These are phyloP conservation scores for Macrocentrus cingulum DNA, from an alignment of 1,140 invertebrate genomes.

Conservation along the genomic window DNA sequence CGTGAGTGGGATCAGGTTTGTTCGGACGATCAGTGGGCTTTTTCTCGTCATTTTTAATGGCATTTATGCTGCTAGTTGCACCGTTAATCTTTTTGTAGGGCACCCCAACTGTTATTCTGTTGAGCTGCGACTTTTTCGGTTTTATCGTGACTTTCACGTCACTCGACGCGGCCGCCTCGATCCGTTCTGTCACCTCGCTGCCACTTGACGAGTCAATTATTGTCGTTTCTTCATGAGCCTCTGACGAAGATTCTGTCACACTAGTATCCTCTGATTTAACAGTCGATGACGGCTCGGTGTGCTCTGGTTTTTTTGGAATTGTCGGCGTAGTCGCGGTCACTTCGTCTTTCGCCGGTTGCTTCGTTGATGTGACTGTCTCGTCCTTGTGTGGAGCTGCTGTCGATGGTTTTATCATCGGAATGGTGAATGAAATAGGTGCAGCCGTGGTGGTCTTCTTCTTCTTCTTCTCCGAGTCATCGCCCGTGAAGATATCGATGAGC, in stretches of 20 bases:
- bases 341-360: no score
- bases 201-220: no score
- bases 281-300: no score
- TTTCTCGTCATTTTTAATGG: constrained; percentile 36
- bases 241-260: no score
- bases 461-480: constrained; percentile 46
- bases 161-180: constrained; percentile 25
- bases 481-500: constrained; percentile 56
- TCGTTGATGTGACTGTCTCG: not conserved
- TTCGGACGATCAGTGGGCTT: constrained; percentile 33
- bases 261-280: no score
- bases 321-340: no score
- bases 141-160: constrained; percentile 28
- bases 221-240: no score
- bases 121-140: constrained; percentile 15
- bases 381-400: constrained; percentile 3
- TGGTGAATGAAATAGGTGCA: constrained; percentile 40
- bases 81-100: constrained; percentile 39
- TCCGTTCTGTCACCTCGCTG: no score
- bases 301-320: no score
- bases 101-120: constrained; percentile 17
- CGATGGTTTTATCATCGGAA: constrained; percentile 40
- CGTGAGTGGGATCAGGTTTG: constrained; percentile 33
- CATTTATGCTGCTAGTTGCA: constrained; percentile 39
- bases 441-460: constrained; percentile 40